Evolutionary conservation across 1,140 invertebrate species (phyloP).

Genomic region (Drosophila virilis): DNA sequence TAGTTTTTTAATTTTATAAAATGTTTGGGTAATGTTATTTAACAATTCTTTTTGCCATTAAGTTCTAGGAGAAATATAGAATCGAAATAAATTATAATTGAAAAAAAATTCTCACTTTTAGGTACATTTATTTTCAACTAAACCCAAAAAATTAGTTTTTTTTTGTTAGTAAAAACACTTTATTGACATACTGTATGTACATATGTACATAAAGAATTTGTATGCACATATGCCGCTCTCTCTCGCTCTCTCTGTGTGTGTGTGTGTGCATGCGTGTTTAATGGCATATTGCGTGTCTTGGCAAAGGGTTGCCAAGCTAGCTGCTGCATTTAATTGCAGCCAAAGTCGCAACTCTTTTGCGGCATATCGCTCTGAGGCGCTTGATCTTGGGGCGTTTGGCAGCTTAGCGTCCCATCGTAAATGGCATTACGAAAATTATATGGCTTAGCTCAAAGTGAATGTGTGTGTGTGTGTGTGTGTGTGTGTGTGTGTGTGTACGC

Average conservation of each 20-base stretch:
- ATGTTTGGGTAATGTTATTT: no score
- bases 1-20: no score
- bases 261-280: constrained; percentile 26
- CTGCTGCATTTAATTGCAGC: constrained; percentile 61
- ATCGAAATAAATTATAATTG: no score
- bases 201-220: constrained; percentile 12
- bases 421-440: constrained; percentile 43
- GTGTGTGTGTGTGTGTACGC: not conserved
- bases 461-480: not conserved
- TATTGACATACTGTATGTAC: no score
- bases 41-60: no score
- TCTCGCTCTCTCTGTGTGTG: not conserved
- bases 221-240: no score
- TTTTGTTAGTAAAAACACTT: no score
- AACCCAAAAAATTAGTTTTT: no score
- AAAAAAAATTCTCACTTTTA: no score
- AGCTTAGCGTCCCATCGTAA: constrained; percentile 37
- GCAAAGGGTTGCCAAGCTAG: constrained; percentile 55
- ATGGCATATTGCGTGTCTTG: constrained; percentile 61
- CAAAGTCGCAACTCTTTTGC: constrained; percentile 45
- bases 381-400: constrained; percentile 44
- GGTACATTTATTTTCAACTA: no score
- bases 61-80: no score
- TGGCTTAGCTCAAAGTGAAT: constrained; percentile 31
- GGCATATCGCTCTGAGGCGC: constrained; percentile 13